These are phyloP conservation scores for Syngnathus floridae DNA, from an alignment of 2,113 vertebrate species.

Conservation along the genomic window DNA sequence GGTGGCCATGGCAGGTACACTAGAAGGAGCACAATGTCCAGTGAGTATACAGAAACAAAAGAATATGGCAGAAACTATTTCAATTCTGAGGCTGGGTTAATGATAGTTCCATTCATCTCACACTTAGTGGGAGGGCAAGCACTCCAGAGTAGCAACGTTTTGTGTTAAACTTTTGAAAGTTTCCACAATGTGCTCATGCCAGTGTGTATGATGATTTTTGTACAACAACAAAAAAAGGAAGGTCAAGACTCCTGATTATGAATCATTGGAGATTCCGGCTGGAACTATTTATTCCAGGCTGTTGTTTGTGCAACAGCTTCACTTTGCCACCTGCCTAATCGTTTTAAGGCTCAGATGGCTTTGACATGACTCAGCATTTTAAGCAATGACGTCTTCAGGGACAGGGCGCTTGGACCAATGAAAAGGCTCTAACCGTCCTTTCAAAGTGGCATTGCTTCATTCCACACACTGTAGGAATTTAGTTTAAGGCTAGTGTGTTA, in stretches of 20 bases:
- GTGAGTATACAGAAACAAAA: too few relatives aligned
- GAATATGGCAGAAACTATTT: too few relatives aligned
- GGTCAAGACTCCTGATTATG: neutral
- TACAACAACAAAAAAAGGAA: neutral
- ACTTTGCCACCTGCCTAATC: slow-evolving; percentile 40
- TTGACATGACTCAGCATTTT: slow-evolving; percentile 51
- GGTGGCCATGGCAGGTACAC: too few relatives aligned
- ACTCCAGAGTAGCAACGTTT: too few relatives aligned
- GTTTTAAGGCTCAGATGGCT: slow-evolving; percentile 49
- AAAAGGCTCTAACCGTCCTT: neutral
- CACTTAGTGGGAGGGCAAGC: too few relatives aligned
- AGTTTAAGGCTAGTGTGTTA: too few relatives aligned
- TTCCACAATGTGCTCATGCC: too few relatives aligned
- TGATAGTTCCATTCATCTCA: too few relatives aligned
- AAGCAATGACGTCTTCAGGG: slow-evolving; percentile 31
- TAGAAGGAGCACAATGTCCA: too few relatives aligned
- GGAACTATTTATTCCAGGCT: slow-evolving; percentile 8
- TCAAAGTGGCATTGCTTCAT: neutral
- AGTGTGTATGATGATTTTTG: neutral
- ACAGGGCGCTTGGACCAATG: neutral
- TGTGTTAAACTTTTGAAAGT: too few relatives aligned
- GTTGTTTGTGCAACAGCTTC: slow-evolving; percentile 15
- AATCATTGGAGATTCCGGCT: neutral
- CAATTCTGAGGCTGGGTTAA: too few relatives aligned
- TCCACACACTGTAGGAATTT: too few relatives aligned